A percentile compares a stretch with the other conserved stretches of the same genome.
Conservation (phyloP, 1,140 invertebrate species). For the Atta colombica region DNA sequence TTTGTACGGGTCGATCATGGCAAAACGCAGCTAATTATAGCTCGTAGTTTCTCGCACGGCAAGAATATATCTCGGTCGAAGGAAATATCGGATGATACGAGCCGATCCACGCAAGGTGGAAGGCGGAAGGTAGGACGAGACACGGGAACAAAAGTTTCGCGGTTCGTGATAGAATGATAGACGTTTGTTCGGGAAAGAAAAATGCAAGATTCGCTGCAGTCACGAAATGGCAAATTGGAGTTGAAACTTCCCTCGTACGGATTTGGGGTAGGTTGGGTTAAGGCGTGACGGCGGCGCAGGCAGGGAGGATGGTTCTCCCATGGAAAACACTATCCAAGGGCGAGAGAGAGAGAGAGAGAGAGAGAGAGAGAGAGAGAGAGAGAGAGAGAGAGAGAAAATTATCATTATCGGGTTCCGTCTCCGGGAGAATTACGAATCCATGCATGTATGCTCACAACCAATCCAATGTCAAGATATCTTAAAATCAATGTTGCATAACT, state of each 20-base stretch:
- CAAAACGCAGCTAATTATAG: conserved; percentile 61
- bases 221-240: conserved; percentile 87
- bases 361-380: conserved; percentile 50
- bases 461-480: not conserved
- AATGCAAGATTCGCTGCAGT: conserved; percentile 87
- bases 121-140: conserved; percentile 79
- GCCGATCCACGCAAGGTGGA: conserved; percentile 72
- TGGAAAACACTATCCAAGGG: conserved; percentile 71
- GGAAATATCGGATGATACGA: conserved; percentile 77
- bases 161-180: conserved; percentile 87
- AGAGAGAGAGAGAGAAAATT: conserved; percentile 36
- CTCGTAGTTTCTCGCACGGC: conserved; percentile 53
- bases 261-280: conserved; percentile 84
- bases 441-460: conserved; percentile 27
- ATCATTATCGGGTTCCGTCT: conserved; percentile 73
- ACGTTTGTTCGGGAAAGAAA: conserved; percentile 87
- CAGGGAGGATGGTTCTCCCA: conserved; percentile 66
- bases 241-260: conserved; percentile 84
- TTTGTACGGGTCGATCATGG: conserved; percentile 28
- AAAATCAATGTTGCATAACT: not conserved
- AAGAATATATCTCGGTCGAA: conserved; percentile 74
- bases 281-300: conserved; percentile 72
- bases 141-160: conserved; percentile 85
- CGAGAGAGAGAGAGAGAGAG: conserved; percentile 53
- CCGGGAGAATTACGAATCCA: conserved; percentile 69